phyloP scores from a whole-genome alignment of 1,140 invertebrate genomes.

The Bradynema listronoti region DNA sequence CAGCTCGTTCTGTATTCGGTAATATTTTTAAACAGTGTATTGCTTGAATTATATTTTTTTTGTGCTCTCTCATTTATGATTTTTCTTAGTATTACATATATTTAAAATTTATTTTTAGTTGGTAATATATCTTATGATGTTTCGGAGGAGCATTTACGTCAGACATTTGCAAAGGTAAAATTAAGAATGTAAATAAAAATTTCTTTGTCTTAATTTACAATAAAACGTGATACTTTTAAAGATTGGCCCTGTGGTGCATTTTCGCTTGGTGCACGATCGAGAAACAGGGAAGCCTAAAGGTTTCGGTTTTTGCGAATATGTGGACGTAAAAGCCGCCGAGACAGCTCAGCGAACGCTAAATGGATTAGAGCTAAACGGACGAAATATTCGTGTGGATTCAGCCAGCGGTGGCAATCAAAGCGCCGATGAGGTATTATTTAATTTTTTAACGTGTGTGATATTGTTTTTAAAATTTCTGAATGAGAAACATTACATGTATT shows the following conservation, averaged over 20 bases:
- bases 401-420: conserved; percentile 62
- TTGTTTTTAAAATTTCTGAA: too few species aligned
- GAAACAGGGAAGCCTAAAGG: conserved; percentile 99
- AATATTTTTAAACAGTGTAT: too few species aligned
- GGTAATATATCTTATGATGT: conserved; percentile 99
- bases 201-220: conserved; percentile 68
- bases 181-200: neutral
- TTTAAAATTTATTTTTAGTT: conserved; percentile 65
- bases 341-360: conserved; percentile 98
- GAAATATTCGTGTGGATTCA: conserved; percentile 87
- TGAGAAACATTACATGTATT: too few species aligned
- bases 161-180: conserved; percentile 94
- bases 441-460: too few species aligned
- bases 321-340: conserved; percentile 91
- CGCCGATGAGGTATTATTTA: conserved; percentile 40
- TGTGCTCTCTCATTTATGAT: neutral
- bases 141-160: conserved; percentile 94
- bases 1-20: conserved; percentile 50
- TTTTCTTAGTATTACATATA: conserved; percentile 53
- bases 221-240: conserved; percentile 64
- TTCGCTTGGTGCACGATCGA: conserved; percentile 87
- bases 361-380: conserved; percentile 89
- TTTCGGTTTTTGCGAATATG: conserved; percentile 99
- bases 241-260: conserved; percentile 43
- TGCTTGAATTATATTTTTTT: conserved; percentile 1